Evolutionary conservation across 2,797 vertebrate species (phyloP).

Genomic region (Alca torda): DNA sequence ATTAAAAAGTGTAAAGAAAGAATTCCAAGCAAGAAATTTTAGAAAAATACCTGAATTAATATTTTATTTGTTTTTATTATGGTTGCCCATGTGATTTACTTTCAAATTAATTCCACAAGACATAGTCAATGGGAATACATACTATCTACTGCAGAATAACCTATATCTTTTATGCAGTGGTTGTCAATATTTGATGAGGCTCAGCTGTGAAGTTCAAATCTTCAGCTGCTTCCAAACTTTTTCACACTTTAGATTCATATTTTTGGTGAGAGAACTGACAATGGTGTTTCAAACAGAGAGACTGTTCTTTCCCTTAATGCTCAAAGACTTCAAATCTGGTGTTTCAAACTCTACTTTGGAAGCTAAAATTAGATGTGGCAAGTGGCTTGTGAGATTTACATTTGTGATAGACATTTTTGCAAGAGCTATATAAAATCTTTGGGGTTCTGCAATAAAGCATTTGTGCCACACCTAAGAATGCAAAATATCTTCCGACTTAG

Average conservation of each 20-base stretch:
- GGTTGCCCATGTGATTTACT: not conserved
- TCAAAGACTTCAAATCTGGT: not conserved
- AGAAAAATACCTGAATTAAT: not conserved
- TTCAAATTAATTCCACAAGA: not conserved
- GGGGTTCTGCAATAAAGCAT: not conserved
- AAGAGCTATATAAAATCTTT: not conserved
- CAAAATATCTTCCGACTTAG: not conserved
- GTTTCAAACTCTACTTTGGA: not conserved
- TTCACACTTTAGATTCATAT: not conserved
- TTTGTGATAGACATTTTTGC: not conserved
- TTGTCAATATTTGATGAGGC: not conserved
- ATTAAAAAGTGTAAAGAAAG: conserved; percentile 1
- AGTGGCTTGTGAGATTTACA: not conserved
- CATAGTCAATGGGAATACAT: not conserved
- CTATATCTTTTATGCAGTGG: not conserved
- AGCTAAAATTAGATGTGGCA: not conserved
- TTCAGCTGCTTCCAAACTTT: not conserved
- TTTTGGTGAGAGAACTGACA: not conserved
- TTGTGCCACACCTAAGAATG: not conserved
- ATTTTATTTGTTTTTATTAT: not conserved
- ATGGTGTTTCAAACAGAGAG: not conserved
- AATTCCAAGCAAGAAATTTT: not conserved
- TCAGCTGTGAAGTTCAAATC: not conserved
- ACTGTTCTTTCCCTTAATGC: not conserved
- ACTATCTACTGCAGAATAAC: not conserved